Base-by-base conservation (phyloP, 2,113 vertebrate genomes). In the Salminus brasiliensis region DNA sequence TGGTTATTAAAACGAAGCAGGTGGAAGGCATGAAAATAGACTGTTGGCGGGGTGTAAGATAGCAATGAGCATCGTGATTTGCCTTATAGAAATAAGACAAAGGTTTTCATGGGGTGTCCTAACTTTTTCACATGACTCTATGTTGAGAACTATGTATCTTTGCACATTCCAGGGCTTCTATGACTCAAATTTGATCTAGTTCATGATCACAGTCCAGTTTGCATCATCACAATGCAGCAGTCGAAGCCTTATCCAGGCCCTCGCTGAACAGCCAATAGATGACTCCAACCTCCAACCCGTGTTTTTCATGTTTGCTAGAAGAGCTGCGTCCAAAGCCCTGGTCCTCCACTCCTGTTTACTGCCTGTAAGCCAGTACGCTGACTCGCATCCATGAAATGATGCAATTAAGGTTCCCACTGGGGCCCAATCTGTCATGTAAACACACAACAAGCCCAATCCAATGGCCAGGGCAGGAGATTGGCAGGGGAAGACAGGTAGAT, bases 371-470 rank as follows among this genome's bases (percentile, higher is more conserved):
- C 87, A 82, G 85, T 85, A 82, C 85, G 90, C 90, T 93, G 93
- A 94, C 88, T 92, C 84, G 86, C 85, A 91, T 93, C 92, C 91
- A 93, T 92, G 91, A 92, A 93, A 93, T 94, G 91, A 93, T 94
- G 92, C 91, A 93, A 93, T 93, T 92, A 90, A 85, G 87, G 87
- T 84, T 91, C 92, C 91, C 85, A 89, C 92, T 91, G 92, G 87
- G 93, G 84, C 87, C 85, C 92, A 93, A 94, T 92, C 93, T 94
- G 93, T 92, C 91, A 90, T 88, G 88, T 90, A 91, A 90, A 90
- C 89, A 91, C 89, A 90, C 88, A 88, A 86, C 77, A 86, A 88
- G 69, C 85, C 85, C 89, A 86, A 88, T 80, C 49, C 68, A 83
- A 85, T 83, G 74, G 85, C 47, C 67, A 83, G 71, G 57, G 69